Conservation (phyloP, 1,140 invertebrate genomes). For the Sarcophaga peregrina region DNA sequence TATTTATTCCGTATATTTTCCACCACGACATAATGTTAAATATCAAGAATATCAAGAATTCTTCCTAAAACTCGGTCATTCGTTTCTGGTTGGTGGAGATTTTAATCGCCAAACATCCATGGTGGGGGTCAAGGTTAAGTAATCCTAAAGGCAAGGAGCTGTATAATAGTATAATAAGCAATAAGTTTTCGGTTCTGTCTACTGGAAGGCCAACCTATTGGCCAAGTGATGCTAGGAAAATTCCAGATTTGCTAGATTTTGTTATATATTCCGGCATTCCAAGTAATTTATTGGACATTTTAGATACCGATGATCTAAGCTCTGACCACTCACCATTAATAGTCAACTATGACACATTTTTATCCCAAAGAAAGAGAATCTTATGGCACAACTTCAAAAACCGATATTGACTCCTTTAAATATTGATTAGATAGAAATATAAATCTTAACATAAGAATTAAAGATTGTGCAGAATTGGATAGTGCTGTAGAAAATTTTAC, state of each 20-base stretch:
- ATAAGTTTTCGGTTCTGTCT: constrained; percentile 51
- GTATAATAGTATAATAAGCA: constrained; percentile 49
- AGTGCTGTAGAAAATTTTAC: constrained; percentile 34
- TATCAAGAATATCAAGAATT: constrained; percentile 50
- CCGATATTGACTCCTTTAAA: not conserved
- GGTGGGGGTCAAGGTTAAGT: constrained; percentile 30
- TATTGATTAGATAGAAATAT: not conserved
- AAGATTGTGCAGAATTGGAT: constrained; percentile 17
- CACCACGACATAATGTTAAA: constrained; percentile 18
- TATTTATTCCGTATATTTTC: not conserved
- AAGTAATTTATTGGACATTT: not conserved
- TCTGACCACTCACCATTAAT: constrained; percentile 22
- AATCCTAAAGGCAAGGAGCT: constrained; percentile 40
- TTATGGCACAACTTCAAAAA: constrained; percentile 16
- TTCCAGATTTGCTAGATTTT: constrained; percentile 40
- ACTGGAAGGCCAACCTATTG: constrained; percentile 65
- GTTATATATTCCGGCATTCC: constrained; percentile 31
- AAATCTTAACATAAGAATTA: not conserved
- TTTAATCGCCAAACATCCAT: constrained; percentile 65
- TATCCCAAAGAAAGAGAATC: constrained; percentile 39
- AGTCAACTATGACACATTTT: constrained; percentile 39
- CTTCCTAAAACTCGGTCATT: constrained; percentile 50
- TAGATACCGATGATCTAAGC: constrained; percentile 22
- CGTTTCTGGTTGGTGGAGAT: constrained; percentile 63
- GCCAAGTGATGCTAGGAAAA: constrained; percentile 58